These are phyloP conservation scores for Hucho hucho DNA, from an alignment of 2,113 vertebrate species.

Conservation along the genomic window DNA sequence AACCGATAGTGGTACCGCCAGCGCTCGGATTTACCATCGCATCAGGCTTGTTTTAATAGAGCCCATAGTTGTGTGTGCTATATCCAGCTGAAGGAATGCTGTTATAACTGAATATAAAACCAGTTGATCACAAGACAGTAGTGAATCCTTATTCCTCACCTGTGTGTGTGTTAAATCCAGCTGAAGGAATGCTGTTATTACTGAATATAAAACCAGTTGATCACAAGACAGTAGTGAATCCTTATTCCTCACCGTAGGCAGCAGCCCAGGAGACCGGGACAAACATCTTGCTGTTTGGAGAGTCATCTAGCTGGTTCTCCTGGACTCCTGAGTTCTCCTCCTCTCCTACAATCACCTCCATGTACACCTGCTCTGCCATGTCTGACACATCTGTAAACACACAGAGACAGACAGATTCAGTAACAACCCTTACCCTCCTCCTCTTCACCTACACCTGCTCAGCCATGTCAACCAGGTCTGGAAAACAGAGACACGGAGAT, in stretches of 20 bases:
- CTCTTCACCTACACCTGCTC: constrained; percentile 87
- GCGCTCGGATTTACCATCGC: no score
- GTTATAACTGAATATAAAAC: no score
- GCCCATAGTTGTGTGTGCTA: no score
- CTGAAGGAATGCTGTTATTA: no score
- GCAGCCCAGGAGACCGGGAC: constrained; percentile 85
- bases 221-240: no score
- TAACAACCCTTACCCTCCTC: constrained; percentile 57
- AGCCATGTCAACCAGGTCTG: constrained; percentile 85
- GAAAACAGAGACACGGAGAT: background rate
- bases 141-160: constrained; percentile 60
- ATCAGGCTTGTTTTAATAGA: no score
- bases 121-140: no score
- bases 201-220: no score
- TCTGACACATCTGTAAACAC: constrained; percentile 76
- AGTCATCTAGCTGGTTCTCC: constrained; percentile 78
- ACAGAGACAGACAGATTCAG: constrained; percentile 25
- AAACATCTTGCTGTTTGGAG: constrained; percentile 81
- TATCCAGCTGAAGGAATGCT: no score
- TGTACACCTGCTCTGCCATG: constrained; percentile 89
- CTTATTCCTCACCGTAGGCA: constrained; percentile 76
- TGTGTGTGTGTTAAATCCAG: no score
- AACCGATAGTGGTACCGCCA: no score
- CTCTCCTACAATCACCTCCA: constrained; percentile 86
- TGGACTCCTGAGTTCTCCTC: constrained; percentile 77